Evolutionary conservation across 2,113 vertebrate species (phyloP).

Genomic region (Morone chrysops): DNA sequence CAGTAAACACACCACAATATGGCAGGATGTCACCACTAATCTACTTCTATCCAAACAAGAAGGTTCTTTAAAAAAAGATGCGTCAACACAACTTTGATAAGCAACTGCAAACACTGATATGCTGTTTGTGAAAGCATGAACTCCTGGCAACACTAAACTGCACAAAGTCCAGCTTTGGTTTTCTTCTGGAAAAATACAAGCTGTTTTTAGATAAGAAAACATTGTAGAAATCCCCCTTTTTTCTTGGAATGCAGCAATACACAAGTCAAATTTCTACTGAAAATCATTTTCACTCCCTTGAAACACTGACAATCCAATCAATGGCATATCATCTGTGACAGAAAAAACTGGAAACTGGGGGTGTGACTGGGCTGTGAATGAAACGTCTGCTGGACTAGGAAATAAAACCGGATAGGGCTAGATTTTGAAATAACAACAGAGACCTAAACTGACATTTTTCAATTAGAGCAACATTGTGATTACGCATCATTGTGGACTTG

Average conservation of each 20-base stretch:
- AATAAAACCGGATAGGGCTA: slow-evolving; percentile 11
- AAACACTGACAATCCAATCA: slow-evolving; percentile 50
- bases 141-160: slow-evolving; percentile 19
- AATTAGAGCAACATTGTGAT: background rate
- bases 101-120: background rate
- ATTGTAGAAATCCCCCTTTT: slow-evolving; percentile 24
- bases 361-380: slow-evolving; percentile 23
- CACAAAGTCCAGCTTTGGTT: slow-evolving; percentile 6
- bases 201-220: slow-evolving; percentile 20
- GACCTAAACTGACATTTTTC: background rate
- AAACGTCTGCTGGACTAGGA: slow-evolving; percentile 14
- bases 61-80: background rate
- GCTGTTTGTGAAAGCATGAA: background rate
- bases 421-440: slow-evolving; percentile 43
- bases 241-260: background rate
- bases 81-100: background rate
- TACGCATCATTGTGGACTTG: background rate
- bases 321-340: slow-evolving; percentile 21
- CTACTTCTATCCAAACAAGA: background rate
- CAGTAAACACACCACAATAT: background rate
- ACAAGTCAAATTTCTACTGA: slow-evolving; percentile 24
- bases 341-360: slow-evolving; percentile 37
- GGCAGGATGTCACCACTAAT: background rate
- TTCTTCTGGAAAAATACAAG: slow-evolving; percentile 4
- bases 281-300: slow-evolving; percentile 36